Conservation (phyloP, 2,797 vertebrate genomes). For the Octomys mimax region DNA sequence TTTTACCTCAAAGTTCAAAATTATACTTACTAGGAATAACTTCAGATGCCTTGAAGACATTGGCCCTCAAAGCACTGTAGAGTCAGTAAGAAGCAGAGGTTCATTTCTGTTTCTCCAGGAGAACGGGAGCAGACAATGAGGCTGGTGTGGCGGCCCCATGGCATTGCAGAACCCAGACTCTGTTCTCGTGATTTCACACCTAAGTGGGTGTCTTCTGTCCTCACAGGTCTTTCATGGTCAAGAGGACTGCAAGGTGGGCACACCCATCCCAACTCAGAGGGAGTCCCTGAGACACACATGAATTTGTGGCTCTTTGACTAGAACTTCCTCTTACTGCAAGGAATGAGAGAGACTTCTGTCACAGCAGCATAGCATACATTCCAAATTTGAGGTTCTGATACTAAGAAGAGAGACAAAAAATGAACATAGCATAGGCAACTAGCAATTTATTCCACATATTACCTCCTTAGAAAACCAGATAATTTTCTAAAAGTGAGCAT, state of each 20-base stretch:
- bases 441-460: conserved; percentile 12
- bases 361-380: neutral
- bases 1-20: conserved; percentile 21
- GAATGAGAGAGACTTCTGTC: neutral
- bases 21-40: neutral
- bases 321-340: neutral
- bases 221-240: neutral
- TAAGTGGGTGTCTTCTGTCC: neutral
- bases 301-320: neutral
- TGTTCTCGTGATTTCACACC: neutral
- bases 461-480: neutral
- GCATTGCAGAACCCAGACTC: neutral
- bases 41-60: conserved; percentile 46
- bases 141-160: neutral
- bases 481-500: neutral
- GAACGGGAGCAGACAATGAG: neutral
- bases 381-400: neutral
- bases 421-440: neutral
- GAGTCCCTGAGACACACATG: neutral
- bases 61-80: neutral
- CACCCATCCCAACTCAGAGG: neutral
- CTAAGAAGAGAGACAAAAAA: neutral
- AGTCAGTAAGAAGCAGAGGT: neutral
- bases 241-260: neutral
- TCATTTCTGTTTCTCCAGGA: conserved; percentile 8